Evolutionary conservation across 2,797 vertebrate genomes (phyloP).

Genomic region (Acropternis orthonyx): DNA sequence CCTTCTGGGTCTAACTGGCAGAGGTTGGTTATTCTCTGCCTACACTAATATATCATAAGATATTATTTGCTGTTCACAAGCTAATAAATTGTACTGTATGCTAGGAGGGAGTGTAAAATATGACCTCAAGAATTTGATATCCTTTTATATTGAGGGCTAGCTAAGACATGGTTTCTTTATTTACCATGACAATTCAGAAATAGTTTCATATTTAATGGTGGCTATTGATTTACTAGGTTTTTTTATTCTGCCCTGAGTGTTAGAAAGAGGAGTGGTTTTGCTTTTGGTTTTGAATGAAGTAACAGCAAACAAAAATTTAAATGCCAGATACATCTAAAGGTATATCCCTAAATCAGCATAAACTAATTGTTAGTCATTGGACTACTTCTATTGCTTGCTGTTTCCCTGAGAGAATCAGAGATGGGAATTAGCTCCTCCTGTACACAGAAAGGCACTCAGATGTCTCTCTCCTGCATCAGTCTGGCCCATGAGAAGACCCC

Average conservation of each 20-base stretch:
- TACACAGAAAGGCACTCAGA: background rate
- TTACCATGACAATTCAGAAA: conserved; percentile 11
- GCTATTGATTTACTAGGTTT: conserved; percentile 9
- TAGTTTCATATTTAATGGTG: conserved; percentile 2
- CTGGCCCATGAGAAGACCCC: background rate
- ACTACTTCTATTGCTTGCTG: background rate
- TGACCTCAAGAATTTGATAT: background rate
- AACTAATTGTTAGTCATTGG: background rate
- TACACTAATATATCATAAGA: background rate
- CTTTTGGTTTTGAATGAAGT: background rate
- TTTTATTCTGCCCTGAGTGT: background rate
- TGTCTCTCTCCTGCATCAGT: background rate
- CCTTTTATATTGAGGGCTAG: conserved; percentile 6
- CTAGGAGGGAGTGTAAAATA: conserved; percentile 8
- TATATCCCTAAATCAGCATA: background rate
- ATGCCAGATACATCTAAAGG: background rate
- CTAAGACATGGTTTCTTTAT: conserved; percentile 26
- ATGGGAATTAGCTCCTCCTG: background rate
- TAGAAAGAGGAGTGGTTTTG: background rate
- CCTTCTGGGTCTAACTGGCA: background rate
- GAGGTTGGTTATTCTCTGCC: background rate
- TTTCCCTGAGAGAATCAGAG: background rate
- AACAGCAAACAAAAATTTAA: background rate
- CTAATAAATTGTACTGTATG: background rate
- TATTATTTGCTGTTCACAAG: background rate